These are phyloP conservation scores for Dipus sagitta DNA, from an alignment of 2,797 vertebrate species.

Conservation along the genomic window DNA sequence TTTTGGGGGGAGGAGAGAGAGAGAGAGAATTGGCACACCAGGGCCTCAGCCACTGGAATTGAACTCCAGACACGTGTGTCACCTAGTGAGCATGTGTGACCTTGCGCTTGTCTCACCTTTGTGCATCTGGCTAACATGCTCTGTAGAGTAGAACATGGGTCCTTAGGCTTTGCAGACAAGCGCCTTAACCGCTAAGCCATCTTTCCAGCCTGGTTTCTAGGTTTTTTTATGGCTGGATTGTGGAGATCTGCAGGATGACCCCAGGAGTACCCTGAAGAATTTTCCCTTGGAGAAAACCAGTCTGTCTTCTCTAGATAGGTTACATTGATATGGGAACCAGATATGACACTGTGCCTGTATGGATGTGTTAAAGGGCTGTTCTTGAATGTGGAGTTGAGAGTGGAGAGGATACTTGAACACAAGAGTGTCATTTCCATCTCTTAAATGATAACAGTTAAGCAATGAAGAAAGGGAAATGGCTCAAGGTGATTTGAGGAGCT, in stretches of 20 bases:
- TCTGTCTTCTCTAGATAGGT: background rate
- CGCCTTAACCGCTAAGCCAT: too few relatives aligned
- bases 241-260: background rate
- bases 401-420: background rate
- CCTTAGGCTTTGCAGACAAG: too few relatives aligned
- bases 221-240: background rate
- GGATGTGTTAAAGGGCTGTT: background rate
- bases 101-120: too few relatives aligned
- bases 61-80: too few relatives aligned
- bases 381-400: slow-evolving; percentile 3
- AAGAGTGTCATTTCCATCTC: background rate
- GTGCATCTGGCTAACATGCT: too few relatives aligned
- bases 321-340: background rate
- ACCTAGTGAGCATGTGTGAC: too few relatives aligned
- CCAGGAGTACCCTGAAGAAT: background rate
- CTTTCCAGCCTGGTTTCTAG: too few relatives aligned
- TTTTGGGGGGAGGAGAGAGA: too few relatives aligned
- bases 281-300: slow-evolving; percentile 20
- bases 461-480: background rate
- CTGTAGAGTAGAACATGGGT: too few relatives aligned
- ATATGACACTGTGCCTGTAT: background rate
- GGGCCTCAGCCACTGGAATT: too few relatives aligned
- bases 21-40: too few relatives aligned
- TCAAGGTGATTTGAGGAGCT: background rate
- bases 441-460: background rate